A percentile compares a stretch with the other conserved stretches of the same genome.
Conservation (phyloP, 2,797 vertebrate species). For the Myotis vivesi region DNA sequence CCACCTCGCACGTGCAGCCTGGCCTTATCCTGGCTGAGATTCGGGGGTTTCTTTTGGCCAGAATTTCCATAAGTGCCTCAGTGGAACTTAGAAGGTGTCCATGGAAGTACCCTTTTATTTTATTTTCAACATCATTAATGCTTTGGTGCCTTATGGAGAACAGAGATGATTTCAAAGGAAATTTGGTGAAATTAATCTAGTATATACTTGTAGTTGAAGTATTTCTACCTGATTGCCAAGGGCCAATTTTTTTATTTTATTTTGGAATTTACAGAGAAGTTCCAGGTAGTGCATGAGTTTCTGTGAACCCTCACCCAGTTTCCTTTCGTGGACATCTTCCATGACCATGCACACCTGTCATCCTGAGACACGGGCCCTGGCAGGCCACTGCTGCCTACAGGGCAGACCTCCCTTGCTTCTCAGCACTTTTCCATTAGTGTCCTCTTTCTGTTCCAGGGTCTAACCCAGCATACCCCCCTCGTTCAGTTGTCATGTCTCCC, state of each 20-base stretch:
- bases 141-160: neutral
- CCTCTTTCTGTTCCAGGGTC: neutral
- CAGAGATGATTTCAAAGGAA: neutral
- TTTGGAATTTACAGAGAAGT: neutral
- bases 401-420: neutral
- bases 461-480: rapidly evolving
- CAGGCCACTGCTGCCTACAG: rapidly evolving
- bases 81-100: neutral
- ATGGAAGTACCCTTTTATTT: neutral
- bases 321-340: neutral
- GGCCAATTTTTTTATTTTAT: neutral
- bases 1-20: neutral
- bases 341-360: neutral
- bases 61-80: neutral
- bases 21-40: neutral
- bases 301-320: neutral
- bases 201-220: neutral
- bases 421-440: neutral
- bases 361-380: neutral
- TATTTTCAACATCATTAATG: neutral
- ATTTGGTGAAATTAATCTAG: neutral
- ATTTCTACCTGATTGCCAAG: neutral
- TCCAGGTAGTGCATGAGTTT: neutral
- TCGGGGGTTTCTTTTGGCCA: neutral
- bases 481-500: neutral